These are phyloP conservation scores for Morone saxatilis DNA, from an alignment of 2,113 vertebrate species.

Conservation along the genomic window DNA sequence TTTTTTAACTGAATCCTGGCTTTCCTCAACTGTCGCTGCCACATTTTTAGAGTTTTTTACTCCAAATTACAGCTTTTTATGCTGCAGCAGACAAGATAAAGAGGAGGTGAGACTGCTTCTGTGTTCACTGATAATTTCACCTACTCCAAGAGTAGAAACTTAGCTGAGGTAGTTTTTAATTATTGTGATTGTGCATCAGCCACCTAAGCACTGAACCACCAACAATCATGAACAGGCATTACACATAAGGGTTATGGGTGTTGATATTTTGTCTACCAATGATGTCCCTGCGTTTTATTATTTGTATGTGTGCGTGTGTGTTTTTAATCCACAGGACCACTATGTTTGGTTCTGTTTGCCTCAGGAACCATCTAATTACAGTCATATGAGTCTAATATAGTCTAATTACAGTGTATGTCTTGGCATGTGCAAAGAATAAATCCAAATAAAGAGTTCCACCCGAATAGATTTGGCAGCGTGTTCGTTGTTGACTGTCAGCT, in stretches of 20 bases:
- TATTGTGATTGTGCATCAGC: not conserved
- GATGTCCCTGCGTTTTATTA: not conserved
- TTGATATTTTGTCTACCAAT: not conserved
- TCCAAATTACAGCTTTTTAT: not conserved
- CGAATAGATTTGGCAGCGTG: not conserved
- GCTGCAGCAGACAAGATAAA: not conserved
- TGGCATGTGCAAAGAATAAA: not conserved
- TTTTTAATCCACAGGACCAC: not conserved
- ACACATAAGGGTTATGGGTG: no score
- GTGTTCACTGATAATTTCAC: not conserved
- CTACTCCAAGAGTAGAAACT: not conserved
- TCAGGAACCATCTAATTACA: slow-evolving; percentile 3
- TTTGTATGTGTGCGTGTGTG: not conserved
- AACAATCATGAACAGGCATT: not conserved
- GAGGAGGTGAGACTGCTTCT: not conserved
- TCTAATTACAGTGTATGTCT: slow-evolving; percentile 8
- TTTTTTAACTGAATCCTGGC: not conserved
- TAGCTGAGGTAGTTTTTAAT: not conserved
- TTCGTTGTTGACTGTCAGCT: slow-evolving; percentile 13
- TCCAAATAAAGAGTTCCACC: slow-evolving; percentile 14
- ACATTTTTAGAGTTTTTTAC: not conserved
- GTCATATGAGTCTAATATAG: not conserved
- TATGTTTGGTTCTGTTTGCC: not conserved
- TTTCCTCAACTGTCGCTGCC: not conserved
- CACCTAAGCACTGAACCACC: not conserved